Evolutionary conservation across 64 coral and sea anemone genomes (phyloP).

Genomic region (Astreopora myriophthalma): DNA sequence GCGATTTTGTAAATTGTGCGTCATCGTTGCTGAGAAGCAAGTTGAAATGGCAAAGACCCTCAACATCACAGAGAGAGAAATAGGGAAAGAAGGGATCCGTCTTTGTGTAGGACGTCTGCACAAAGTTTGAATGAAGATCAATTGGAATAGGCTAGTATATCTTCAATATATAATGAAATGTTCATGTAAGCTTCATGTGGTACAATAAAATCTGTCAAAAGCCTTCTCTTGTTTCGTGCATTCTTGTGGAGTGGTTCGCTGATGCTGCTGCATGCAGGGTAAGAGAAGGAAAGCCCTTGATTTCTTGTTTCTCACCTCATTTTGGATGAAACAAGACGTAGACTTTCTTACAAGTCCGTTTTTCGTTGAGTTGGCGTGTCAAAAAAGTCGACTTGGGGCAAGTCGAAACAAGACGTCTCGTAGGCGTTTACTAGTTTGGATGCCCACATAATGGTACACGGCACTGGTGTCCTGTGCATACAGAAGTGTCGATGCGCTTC

Average conservation of each 20-base stretch:
- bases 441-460: too few species aligned
- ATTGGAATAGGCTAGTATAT: neutral
- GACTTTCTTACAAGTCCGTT: too few species aligned
- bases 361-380: too few species aligned
- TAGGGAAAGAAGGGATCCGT: neutral
- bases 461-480: too few species aligned
- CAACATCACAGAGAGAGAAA: neutral
- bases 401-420: too few species aligned
- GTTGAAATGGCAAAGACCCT: neutral
- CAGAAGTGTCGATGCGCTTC: too few species aligned
- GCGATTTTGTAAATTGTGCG: neutral
- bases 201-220: conserved; percentile 11
- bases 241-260: neutral
- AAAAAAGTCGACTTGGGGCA: too few species aligned
- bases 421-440: too few species aligned
- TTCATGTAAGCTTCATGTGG: neutral
- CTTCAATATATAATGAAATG: neutral
- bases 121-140: neutral
- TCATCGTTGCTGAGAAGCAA: neutral
- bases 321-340: too few species aligned
- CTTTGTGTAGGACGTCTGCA: neutral
- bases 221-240: neutral
- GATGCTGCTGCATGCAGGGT: too few species aligned
- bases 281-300: too few species aligned
- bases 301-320: too few species aligned